phyloP scores from a whole-genome alignment of 1,140 invertebrate genomes.

The Gyrodactylus salaris region DNA sequence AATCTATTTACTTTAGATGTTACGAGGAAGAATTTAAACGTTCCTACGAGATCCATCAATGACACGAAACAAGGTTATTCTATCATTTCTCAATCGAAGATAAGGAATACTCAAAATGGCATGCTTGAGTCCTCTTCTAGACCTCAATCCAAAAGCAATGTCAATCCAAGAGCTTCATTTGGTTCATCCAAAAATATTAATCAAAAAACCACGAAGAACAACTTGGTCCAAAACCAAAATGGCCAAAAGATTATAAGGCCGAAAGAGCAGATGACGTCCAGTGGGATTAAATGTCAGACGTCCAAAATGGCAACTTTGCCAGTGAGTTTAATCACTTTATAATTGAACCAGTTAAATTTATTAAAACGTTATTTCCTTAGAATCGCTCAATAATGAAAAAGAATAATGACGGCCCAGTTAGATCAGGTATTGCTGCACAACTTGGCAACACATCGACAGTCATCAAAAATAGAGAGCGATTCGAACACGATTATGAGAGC shows the following conservation, averaged over 20 bases:
- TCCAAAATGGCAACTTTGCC: not conserved
- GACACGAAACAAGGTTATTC: not conserved
- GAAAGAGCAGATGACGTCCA: not conserved
- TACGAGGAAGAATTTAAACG: too few relatives aligned
- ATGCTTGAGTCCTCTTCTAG: too few relatives aligned
- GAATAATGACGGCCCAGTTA: not conserved
- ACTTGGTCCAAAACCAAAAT: not conserved
- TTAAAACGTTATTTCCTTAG: not conserved
- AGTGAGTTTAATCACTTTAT: not conserved
- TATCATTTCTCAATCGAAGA: too few relatives aligned
- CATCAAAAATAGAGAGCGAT: not conserved
- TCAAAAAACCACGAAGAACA: too few relatives aligned
- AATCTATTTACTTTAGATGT: too few relatives aligned
- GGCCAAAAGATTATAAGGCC: not conserved
- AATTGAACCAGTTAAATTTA: not conserved
- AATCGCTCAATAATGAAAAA: not conserved
- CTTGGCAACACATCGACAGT: not conserved
- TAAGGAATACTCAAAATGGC: too few relatives aligned
- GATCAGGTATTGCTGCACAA: not conserved
- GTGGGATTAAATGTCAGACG: not conserved
- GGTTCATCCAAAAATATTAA: too few relatives aligned
- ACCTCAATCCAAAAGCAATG: too few relatives aligned
- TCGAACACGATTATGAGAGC: not conserved
- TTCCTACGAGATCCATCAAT: not conserved
- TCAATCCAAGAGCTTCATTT: too few relatives aligned